Percentiles rank a stretch among this genome's conserved stretches.
These are phyloP conservation scores for Cremastinae sp. DNA, from an alignment of 2,888 invertebrate species.

Conservation along the genomic window DNA sequence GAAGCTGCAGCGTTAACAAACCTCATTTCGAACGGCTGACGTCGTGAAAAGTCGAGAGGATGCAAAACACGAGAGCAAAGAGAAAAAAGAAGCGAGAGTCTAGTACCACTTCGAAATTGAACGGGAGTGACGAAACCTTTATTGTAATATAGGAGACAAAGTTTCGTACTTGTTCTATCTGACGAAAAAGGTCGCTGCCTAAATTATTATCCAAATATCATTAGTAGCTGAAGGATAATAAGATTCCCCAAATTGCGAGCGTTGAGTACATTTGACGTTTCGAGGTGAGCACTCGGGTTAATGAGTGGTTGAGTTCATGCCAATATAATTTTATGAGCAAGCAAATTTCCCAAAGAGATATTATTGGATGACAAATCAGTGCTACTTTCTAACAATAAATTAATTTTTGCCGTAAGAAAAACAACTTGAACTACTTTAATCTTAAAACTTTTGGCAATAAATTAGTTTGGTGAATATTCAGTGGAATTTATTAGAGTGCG, in stretches of 20 bases:
- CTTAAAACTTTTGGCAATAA: conserved; percentile 46
- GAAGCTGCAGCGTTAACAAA: conserved; percentile 63
- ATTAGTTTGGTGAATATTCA: conserved; percentile 27
- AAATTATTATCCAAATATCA: conserved; percentile 8
- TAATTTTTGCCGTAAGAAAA: conserved; percentile 36
- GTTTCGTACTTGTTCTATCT: conserved; percentile 26
- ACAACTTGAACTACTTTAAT: conserved; percentile 34
- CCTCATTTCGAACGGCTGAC: conserved; percentile 53
- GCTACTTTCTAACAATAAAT: conserved; percentile 61
- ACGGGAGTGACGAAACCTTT: conserved; percentile 33
- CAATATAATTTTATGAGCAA: too few relatives aligned
- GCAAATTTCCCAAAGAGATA: too few relatives aligned
- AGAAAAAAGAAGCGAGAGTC: conserved; percentile 2
- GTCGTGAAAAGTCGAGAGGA: conserved; percentile 45
- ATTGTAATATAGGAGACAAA: conserved; percentile 32
- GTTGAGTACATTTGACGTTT: too few relatives aligned
- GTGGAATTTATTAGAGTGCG: conserved; percentile 50
- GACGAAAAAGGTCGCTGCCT: conserved; percentile 4
- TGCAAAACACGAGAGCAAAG: not conserved
- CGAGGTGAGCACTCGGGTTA: not conserved
- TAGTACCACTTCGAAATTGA: conserved; percentile 43
- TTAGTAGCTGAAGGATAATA: not conserved
- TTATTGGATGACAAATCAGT: conserved; percentile 50
- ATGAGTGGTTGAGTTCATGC: not conserved
- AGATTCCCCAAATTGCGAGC: not conserved